phyloP scores from a whole-genome alignment of 1,140 invertebrate species.

The Drosophila tani region DNA sequence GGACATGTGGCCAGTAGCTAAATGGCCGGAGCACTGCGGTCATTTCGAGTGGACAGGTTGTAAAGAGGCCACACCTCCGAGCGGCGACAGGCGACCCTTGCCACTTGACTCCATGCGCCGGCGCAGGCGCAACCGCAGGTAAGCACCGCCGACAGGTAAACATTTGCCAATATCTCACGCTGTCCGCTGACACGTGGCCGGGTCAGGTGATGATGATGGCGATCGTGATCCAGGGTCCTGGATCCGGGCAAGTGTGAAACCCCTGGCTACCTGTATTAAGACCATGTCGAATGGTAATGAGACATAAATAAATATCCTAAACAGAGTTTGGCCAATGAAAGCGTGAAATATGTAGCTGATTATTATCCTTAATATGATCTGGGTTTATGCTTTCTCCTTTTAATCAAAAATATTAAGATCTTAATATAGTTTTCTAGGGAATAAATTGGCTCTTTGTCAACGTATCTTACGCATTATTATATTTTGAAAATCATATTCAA shows the following conservation, averaged over 20 bases:
- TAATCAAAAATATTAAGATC: background rate
- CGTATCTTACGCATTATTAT: background rate
- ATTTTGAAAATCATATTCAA: too few relatives aligned
- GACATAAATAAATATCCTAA: background rate
- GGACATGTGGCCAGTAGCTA: constrained; percentile 67
- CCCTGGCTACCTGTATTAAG: constrained; percentile 43
- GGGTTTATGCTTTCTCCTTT: too few relatives aligned
- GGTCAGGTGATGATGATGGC: constrained; percentile 50
- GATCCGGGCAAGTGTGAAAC: constrained; percentile 19
- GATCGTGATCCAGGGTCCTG: constrained; percentile 6
- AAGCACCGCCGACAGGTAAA: constrained; percentile 71
- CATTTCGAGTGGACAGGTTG: constrained; percentile 76
- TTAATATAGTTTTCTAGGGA: background rate
- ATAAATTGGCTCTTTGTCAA: background rate
- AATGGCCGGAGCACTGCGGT: constrained; percentile 57
- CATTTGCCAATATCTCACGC: constrained; percentile 69
- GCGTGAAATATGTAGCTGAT: background rate
- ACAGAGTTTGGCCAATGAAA: background rate
- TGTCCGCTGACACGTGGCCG: constrained; percentile 48
- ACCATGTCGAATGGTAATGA: constrained; percentile 5
- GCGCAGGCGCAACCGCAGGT: constrained; percentile 64
- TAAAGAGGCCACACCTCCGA: constrained; percentile 55
- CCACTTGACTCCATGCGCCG: constrained; percentile 80
- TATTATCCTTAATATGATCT: background rate
- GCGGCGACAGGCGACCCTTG: background rate